Evolutionary conservation across 2,888 invertebrate genomes (phyloP).

Genomic region (Hybos culiciformis): DNA sequence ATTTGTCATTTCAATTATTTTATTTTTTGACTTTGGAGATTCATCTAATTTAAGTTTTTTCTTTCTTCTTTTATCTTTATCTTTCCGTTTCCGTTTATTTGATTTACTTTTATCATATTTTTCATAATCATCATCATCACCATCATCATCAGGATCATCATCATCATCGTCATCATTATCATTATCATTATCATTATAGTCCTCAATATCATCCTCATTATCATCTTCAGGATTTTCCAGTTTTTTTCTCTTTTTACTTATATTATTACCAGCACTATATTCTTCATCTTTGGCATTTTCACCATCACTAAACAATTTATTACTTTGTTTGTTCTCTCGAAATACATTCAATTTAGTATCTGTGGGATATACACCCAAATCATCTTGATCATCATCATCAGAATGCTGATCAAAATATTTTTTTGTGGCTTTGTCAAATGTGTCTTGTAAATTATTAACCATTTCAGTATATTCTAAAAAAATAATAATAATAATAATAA

Average conservation of each 20-base stretch:
- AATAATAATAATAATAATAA: constrained; percentile 1
- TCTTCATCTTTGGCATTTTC: constrained; percentile 16
- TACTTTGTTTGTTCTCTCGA: constrained; percentile 36
- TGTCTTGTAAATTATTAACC: constrained; percentile 70
- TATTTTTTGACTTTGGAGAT: no score
- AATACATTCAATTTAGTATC: constrained; percentile 36
- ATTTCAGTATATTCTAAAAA: constrained; percentile 71
- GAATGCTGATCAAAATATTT: constrained; percentile 70
- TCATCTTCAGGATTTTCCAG: neutral
- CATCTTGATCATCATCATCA: constrained; percentile 70
- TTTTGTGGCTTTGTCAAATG: constrained; percentile 68
- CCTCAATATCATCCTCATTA: neutral
- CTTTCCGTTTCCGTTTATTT: constrained; percentile 31
- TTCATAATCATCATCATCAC: constrained; percentile 3
- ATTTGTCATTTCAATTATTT: no score
- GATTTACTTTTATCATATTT: constrained; percentile 7
- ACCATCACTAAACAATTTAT: constrained; percentile 28
- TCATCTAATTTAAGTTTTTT: constrained; percentile 15
- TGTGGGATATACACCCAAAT: constrained; percentile 53
- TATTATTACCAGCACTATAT: neutral
- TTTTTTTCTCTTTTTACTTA: neutral
- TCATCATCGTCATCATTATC: constrained; percentile 22
- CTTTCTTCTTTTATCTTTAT: constrained; percentile 33
- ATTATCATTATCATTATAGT: constrained; percentile 12
- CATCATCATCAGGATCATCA: constrained; percentile 9